Percentiles rank a stretch among this genome's conserved stretches.
Conservation (phyloP, 2,113 vertebrate genomes). For the Dendrocopos noguchii region DNA sequence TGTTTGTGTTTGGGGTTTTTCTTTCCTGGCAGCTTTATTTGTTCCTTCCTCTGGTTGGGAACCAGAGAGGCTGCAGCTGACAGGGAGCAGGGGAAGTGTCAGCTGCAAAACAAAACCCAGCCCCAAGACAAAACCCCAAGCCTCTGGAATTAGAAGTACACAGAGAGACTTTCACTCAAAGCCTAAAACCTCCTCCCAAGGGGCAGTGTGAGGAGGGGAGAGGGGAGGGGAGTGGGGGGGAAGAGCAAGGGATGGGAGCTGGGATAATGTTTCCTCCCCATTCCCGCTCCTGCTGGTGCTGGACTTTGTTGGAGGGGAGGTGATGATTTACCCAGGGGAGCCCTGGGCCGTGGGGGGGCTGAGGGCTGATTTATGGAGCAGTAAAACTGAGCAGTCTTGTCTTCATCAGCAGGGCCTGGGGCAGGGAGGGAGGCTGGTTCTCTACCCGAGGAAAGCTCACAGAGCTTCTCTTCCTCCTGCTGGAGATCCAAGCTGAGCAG, state of each 20-base stretch:
- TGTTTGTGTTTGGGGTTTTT: not conserved
- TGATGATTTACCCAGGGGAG: constrained; percentile 14
- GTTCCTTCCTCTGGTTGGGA: not conserved
- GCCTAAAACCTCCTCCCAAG: not conserved
- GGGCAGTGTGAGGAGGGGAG: not conserved
- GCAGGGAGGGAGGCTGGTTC: not conserved
- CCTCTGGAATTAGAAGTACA: not conserved
- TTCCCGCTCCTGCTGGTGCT: not conserved
- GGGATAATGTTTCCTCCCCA: not conserved
- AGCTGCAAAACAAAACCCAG: not conserved
- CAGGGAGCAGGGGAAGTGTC: not conserved
- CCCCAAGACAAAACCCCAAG: too few relatives aligned
- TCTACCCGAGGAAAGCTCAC: not conserved
- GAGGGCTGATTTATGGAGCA: constrained; percentile 17
- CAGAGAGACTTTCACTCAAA: not conserved
- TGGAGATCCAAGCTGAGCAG: not conserved
- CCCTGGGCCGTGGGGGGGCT: rapidly evolving
- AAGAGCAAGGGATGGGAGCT: not conserved
- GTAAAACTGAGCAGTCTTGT: not conserved
- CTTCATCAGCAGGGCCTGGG: not conserved
- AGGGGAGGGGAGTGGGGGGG: not conserved
- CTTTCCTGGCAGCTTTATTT: not conserved
- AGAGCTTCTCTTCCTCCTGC: not conserved
- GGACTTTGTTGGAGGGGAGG: constrained; percentile 16
- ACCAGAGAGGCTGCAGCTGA: not conserved